Evolutionary conservation across 2,113 vertebrate species (phyloP).

Genomic region (Cyanocitta stelleri): DNA sequence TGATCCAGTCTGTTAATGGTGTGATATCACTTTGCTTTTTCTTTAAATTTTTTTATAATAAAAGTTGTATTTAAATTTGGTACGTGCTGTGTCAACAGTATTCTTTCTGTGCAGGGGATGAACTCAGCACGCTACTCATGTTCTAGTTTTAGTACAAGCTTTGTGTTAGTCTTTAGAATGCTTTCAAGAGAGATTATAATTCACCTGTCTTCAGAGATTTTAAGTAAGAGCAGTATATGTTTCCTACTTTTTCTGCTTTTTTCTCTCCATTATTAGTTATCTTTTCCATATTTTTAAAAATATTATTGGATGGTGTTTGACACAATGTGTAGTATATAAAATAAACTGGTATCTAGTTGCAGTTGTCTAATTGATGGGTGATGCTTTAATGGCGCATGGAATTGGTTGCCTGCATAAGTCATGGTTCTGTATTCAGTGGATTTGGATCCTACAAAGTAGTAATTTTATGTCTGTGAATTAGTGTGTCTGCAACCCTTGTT

Average conservation of each 20-base stretch:
- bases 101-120: background rate
- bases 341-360: background rate
- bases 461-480: background rate
- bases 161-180: background rate
- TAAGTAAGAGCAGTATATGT: background rate
- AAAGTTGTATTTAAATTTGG: background rate
- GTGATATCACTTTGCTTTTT: background rate
- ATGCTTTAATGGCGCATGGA: background rate
- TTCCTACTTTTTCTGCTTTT: background rate
- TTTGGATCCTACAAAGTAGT: background rate
- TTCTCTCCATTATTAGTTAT: background rate
- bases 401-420: background rate
- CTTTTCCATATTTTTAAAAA: background rate
- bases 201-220: background rate
- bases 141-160: background rate
- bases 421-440: accelerated
- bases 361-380: background rate
- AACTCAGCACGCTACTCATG: accelerated
- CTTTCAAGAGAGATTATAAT: background rate
- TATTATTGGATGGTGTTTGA: background rate
- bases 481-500: background rate
- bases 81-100: accelerated
- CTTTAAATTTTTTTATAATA: background rate
- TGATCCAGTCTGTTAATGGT: background rate
- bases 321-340: background rate